Conservation (phyloP, 2,888 invertebrate species). For the Dasypolia templi region DNA sequence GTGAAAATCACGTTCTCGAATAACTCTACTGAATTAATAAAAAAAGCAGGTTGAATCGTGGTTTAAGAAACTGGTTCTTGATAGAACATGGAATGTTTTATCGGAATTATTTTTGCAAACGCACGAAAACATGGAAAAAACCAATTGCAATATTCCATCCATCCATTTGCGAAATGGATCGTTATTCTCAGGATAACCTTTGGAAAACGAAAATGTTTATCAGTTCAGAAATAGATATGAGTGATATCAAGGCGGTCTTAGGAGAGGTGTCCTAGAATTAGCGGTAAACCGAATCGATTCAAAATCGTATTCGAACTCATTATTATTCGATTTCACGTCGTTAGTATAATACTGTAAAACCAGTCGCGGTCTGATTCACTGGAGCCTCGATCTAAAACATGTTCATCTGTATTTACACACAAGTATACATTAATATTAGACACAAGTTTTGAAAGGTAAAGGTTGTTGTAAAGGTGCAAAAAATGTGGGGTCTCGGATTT, state of each 20-base stretch:
- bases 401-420: slow-evolving; percentile 37
- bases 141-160: slow-evolving; percentile 18
- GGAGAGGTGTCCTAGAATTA: slow-evolving; percentile 13
- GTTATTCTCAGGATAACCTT: neutral
- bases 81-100: neutral
- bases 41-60: neutral
- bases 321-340: slow-evolving; percentile 52
- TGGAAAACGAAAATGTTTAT: neutral
- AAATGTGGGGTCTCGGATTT: slow-evolving; percentile 6
- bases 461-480: slow-evolving; percentile 30
- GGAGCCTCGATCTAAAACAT: slow-evolving; percentile 39
- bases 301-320: slow-evolving; percentile 36
- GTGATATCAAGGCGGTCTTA: neutral
- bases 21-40: neutral
- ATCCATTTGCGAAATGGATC: too few relatives aligned
- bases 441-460: slow-evolving; percentile 27
- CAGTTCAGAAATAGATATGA: neutral
- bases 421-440: slow-evolving; percentile 39
- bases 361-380: slow-evolving; percentile 55
- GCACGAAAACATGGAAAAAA: slow-evolving; percentile 20
- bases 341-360: slow-evolving; percentile 52
- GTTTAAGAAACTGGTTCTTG: slow-evolving; percentile 1
- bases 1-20: neutral
- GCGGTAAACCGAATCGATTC: slow-evolving; percentile 26
- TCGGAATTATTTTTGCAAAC: slow-evolving; percentile 16